Evolutionary conservation across 2,113 vertebrate species (phyloP), one percentile per base, ranked within the genome.

Genomic region (Pituophis catenifer): DNA sequence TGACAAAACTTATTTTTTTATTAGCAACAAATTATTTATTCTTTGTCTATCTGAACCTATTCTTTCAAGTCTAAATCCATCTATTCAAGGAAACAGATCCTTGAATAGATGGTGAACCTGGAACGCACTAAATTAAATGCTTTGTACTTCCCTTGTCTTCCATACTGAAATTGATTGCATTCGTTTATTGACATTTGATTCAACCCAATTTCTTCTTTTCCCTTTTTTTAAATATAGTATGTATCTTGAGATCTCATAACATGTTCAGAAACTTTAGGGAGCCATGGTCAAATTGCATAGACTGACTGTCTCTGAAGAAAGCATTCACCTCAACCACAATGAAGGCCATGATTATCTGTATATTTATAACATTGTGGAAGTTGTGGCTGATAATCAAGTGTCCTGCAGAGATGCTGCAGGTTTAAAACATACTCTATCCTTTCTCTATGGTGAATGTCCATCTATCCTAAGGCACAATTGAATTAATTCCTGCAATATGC

Each of bases 1-100:
- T 59, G 44, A 44, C 86, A 19, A 29, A 62, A 44, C 11, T 52
- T 48, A 15, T 59, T 52, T 87, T 50, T 86, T 62, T 29, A n/a
- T 91, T 86, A 87, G 11, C 17, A 87, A 86, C 54, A 91, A 92
- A 88, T n/a, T 38, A 86, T 62, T 62, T 88, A 62, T 87, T 86
- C 44, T 62, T 21, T 55, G 44, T n/a, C 81, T 26, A 92, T 86
- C 44, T 62, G 55, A 92, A 62, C 85, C 44, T 86, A 59, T 13
- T 52, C 29, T 26, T 87, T 92, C 48, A n/a, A 50, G 54, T 92
- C 48, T 50, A 50, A 38, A 2, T 38, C 38, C 38, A 38, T 38
- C 38, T 38, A 38, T 38, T 38, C 38, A 38, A 38, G 0, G 48
- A 50, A 50, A 50, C 48, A 50, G 48, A 8, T 50, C 8, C 13